Evolutionary conservation across 2,797 vertebrate species (phyloP).

Genomic region (Neosilurus mollespiculum): DNA sequence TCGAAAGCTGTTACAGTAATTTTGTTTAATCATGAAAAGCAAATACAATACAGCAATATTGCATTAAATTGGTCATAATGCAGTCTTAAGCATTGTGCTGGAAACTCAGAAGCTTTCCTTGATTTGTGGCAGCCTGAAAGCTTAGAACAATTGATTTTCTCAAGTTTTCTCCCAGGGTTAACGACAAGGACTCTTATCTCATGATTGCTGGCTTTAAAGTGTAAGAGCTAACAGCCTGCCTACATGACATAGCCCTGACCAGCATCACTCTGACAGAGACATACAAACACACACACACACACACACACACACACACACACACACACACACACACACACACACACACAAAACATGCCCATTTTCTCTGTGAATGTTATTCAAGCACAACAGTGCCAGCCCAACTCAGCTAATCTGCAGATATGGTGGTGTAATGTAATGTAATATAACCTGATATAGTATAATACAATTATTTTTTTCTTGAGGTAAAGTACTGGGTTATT

Average conservation of each 20-base stretch:
- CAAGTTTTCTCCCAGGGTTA: neutral
- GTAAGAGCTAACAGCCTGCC: conserved; percentile 2
- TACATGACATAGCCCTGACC: neutral
- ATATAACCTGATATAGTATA: too few relatives aligned
- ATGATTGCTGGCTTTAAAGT: neutral
- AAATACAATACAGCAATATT: neutral
- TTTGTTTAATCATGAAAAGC: neutral
- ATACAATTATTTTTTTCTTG: too few relatives aligned
- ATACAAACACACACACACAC: neutral
- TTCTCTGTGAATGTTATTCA: neutral
- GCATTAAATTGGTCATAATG: neutral
- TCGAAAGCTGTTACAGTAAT: neutral
- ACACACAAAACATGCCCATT: neutral
- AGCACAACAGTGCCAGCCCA: neutral
- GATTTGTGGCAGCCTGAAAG: conserved; percentile 4
- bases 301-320: too few relatives aligned
- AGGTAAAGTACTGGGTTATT: too few relatives aligned
- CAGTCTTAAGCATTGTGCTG: neutral
- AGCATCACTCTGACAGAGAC: neutral
- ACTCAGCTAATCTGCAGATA: neutral
- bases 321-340: too few relatives aligned
- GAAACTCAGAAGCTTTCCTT: conserved; percentile 5
- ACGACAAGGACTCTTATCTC: conserved; percentile 22
- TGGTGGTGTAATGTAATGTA: neutral
- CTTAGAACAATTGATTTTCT: conserved; percentile 16